Evolutionary conservation across 2,888 invertebrate species (phyloP).

Genomic region (Zhuqinia jingwanae): DNA sequence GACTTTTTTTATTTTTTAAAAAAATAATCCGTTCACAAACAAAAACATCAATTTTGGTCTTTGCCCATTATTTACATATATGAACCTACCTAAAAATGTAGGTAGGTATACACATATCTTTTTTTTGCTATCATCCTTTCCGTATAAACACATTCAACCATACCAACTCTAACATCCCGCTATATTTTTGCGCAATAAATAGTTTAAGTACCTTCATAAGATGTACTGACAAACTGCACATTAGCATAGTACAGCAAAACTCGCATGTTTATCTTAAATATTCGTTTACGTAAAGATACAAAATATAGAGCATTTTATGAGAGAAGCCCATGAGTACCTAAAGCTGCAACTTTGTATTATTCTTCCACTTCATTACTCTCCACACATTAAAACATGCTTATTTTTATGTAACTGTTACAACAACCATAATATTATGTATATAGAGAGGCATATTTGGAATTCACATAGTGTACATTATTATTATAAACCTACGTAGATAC

Average conservation of each 20-base stretch:
- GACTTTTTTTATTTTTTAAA: slow-evolving; percentile 19
- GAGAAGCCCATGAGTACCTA: slow-evolving; percentile 38
- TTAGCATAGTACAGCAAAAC: not conserved
- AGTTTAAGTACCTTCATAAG: slow-evolving; percentile 1
- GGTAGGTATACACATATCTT: no score
- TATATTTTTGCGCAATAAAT: not conserved
- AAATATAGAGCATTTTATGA: slow-evolving; percentile 51
- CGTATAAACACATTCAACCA: no score
- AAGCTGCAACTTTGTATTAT: slow-evolving; percentile 1
- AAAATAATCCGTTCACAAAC: no score
- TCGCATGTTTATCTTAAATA: slow-evolving; percentile 37
- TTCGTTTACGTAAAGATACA: slow-evolving; percentile 37
- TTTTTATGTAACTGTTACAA: not conserved
- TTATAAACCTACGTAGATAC: no score
- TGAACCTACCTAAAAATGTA: not conserved
- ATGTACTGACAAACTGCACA: slow-evolving; percentile 45
- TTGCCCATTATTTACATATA: not conserved
- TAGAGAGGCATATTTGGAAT: not conserved
- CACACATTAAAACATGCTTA: not conserved
- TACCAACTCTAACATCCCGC: not conserved
- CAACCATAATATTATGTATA: not conserved
- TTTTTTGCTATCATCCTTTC: no score
- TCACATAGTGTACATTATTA: slow-evolving; percentile 1
- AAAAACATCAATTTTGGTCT: not conserved
- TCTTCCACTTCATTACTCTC: slow-evolving; percentile 64